Conservation (phyloP, 2,113 vertebrate genomes). For the Halcyon malimbica region DNA sequence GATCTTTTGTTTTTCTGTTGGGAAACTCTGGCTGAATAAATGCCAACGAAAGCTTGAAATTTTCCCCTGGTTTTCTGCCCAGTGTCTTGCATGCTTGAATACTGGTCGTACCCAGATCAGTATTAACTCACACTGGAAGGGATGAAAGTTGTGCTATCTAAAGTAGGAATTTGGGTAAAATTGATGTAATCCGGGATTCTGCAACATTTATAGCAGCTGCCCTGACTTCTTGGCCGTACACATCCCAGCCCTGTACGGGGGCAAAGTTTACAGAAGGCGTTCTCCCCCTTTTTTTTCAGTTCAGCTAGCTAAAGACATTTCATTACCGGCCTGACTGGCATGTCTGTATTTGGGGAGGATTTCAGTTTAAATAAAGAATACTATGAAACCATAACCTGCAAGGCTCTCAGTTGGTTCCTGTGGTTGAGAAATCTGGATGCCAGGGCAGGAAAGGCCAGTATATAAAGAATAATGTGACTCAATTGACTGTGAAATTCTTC, state of each 20-base stretch:
- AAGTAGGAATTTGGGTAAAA: conserved; percentile 22
- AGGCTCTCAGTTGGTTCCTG: neutral
- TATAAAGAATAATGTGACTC: conserved; percentile 28
- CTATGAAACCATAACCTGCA: neutral
- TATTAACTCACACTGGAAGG: neutral
- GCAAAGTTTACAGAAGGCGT: neutral
- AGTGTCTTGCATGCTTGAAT: neutral
- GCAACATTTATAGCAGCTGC: neutral
- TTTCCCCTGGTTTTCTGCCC: conserved; percentile 22
- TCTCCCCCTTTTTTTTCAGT: neutral
- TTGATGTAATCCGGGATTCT: neutral
- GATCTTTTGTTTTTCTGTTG: conserved; percentile 15
- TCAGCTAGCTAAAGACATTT: neutral
- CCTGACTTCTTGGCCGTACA: neutral
- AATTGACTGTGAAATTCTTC: conserved; percentile 61
- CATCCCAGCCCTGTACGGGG: neutral
- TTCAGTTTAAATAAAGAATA: neutral
- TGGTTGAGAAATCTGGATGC: conserved; percentile 9
- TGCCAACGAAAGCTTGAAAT: conserved; percentile 6
- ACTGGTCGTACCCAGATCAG: neutral
- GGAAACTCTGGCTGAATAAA: conserved; percentile 29
- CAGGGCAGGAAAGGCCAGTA: neutral
- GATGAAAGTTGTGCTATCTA: neutral
- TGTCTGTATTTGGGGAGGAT: neutral
- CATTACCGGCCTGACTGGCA: neutral